Percentiles rank a stretch among this genome's conserved stretches.
These are phyloP conservation scores for Channa argus DNA, from an alignment of 2,113 vertebrate genomes.

Conservation along the genomic window DNA sequence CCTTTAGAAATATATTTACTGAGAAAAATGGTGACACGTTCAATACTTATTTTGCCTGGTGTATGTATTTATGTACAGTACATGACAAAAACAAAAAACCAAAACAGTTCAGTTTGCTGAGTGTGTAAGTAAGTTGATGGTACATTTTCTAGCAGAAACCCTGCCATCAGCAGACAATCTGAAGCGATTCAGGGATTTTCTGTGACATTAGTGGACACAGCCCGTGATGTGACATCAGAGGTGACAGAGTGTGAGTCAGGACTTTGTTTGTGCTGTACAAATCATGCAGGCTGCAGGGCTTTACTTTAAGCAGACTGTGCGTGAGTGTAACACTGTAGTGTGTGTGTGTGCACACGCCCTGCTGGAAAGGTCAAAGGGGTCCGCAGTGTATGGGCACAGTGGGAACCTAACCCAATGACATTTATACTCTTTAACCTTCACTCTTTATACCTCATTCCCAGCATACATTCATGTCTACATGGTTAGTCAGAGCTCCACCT, in stretches of 20 bases:
- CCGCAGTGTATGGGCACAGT: slow-evolving; percentile 54
- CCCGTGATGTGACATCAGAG: slow-evolving; percentile 41
- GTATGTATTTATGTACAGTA: too few relatives aligned
- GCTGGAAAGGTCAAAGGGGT: slow-evolving; percentile 66
- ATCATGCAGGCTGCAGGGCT: slow-evolving; percentile 21
- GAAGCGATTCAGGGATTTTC: slow-evolving; percentile 20
- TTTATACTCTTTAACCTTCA: slow-evolving; percentile 47
- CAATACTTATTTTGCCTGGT: not conserved
- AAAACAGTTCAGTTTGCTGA: not conserved
- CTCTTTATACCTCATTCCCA: slow-evolving; percentile 17
- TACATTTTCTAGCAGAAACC: slow-evolving; percentile 27
- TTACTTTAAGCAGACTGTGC: slow-evolving; percentile 43
- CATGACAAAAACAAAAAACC: too few relatives aligned
- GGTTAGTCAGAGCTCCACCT: slow-evolving; percentile 5
- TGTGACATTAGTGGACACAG: slow-evolving; percentile 25
- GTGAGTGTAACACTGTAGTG: slow-evolving; percentile 3
- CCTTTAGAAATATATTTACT: too few relatives aligned
- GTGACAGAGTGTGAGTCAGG: slow-evolving; percentile 45
- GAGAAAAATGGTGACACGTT: too few relatives aligned
- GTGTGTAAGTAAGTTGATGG: not conserved
- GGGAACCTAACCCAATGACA: slow-evolving; percentile 60
- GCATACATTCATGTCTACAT: not conserved
- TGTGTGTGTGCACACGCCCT: not conserved
- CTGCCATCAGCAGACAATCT: slow-evolving; percentile 43
- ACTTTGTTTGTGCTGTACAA: slow-evolving; percentile 31